These are phyloP conservation scores for Slavum lentiscoides DNA, from an alignment of 2,888 invertebrate genomes.

Conservation along the genomic window DNA sequence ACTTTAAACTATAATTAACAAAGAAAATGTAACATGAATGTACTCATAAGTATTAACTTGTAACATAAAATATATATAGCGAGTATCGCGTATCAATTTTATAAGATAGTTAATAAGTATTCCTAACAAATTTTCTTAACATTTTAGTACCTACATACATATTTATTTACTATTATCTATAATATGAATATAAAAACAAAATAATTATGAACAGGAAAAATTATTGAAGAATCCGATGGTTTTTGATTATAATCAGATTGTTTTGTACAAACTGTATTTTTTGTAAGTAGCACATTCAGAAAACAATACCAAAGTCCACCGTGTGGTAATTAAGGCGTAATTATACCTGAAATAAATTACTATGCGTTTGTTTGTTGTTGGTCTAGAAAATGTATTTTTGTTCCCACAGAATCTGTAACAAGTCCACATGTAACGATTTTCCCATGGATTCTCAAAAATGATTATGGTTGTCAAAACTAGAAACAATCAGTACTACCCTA, in stretches of 20 bases:
- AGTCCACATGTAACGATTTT: constrained; percentile 35
- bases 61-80: no score
- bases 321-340: constrained; percentile 38
- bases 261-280: constrained; percentile 11
- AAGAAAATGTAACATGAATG: no score
- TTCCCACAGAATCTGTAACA: constrained; percentile 46
- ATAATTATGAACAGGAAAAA: background rate
- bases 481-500: constrained; percentile 18
- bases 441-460: constrained; percentile 34
- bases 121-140: background rate
- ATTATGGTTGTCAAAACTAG: constrained; percentile 28
- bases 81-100: background rate
- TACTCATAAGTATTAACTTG: no score
- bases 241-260: constrained; percentile 20
- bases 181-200: background rate
- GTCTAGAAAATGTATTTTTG: constrained; percentile 36
- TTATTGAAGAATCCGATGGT: constrained; percentile 11
- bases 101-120: background rate
- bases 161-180: background rate
- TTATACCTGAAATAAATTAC: constrained; percentile 39
- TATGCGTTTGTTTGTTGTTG: constrained; percentile 16
- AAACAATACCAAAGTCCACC: constrained; percentile 13
- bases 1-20: no score
- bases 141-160: background rate
- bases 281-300: constrained; percentile 32